A percentile compares a stretch with the other conserved stretches of the same genome.
These are phyloP conservation scores for Tinamus guttatus DNA, from an alignment of 2,113 vertebrate genomes.

Conservation along the genomic window DNA sequence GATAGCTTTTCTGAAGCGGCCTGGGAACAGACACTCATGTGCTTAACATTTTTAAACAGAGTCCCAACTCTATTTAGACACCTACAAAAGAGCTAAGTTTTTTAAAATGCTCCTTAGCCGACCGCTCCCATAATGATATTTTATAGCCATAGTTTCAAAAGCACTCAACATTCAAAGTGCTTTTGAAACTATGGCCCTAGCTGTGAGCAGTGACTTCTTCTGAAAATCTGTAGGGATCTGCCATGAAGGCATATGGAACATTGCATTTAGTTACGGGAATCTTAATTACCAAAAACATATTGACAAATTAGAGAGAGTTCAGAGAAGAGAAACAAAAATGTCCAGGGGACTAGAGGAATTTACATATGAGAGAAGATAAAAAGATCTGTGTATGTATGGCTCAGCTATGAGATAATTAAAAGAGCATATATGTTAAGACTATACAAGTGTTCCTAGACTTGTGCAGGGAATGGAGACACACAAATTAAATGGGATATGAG, in stretches of 20 bases:
- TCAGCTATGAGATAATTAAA: slow-evolving; percentile 43
- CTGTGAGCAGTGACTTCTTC: slow-evolving; percentile 32
- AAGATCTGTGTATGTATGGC: not conserved
- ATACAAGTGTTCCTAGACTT: slow-evolving; percentile 29
- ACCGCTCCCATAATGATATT: not conserved
- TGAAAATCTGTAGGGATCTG: slow-evolving; percentile 20
- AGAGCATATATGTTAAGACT: slow-evolving; percentile 7
- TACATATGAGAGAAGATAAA: slow-evolving; percentile 55
- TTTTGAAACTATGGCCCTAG: slow-evolving; percentile 49
- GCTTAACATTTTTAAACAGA: not conserved
- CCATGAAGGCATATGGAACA: not conserved
- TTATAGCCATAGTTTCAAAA: not conserved
- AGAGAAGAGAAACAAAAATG: slow-evolving; percentile 64
- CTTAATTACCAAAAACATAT: slow-evolving; percentile 68
- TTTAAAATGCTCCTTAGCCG: not conserved
- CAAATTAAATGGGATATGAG: slow-evolving; percentile 17
- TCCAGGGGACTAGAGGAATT: slow-evolving; percentile 55
- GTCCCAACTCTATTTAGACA: not conserved
- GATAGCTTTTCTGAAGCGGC: not conserved
- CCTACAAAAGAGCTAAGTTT: not conserved
- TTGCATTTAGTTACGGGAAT: not conserved
- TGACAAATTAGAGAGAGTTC: slow-evolving; percentile 66
- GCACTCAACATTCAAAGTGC: not conserved
- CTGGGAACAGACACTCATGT: not conserved
- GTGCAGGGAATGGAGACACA: slow-evolving; percentile 14